A percentile compares a stretch with the other conserved stretches of the same genome.
Conservation (phyloP, 2,888 invertebrate genomes). For the Drosophila basisetae region DNA sequence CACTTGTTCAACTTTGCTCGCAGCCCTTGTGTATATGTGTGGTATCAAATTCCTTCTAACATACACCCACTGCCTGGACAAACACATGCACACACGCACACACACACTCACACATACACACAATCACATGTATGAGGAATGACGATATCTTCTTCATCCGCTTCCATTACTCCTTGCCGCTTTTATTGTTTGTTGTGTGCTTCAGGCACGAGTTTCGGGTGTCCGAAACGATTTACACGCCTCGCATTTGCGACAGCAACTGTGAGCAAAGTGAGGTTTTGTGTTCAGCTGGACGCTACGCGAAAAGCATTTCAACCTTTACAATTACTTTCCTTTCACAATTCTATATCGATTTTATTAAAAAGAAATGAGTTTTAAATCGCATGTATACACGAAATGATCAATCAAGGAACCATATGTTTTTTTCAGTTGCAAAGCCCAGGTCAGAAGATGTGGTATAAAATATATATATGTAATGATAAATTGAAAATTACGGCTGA, state of each 20-base stretch:
- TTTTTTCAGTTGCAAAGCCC: neutral
- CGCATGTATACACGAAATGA: neutral
- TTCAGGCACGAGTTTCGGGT: conserved; percentile 53
- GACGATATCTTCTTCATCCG: conserved; percentile 27
- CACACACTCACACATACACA: conserved; percentile 25
- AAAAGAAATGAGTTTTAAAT: neutral
- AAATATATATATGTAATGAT: neutral
- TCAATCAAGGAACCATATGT: neutral
- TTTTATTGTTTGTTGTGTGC: conserved; percentile 47
- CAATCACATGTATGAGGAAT: conserved; percentile 35
- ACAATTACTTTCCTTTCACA: neutral
- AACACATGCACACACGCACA: conserved; percentile 30
- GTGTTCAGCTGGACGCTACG: conserved; percentile 25
- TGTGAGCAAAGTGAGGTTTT: conserved; percentile 14
- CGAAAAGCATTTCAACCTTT: conserved; percentile 17
- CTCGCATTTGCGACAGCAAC: conserved; percentile 28
- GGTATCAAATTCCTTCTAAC: conserved; percentile 63
- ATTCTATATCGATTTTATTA: neutral
- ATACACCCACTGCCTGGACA: conserved; percentile 55
- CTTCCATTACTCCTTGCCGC: conserved; percentile 28
- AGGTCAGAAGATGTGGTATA: neutral
- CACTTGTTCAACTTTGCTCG: conserved; percentile 28
- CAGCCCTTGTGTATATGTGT: conserved; percentile 11
- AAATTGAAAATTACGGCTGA: neutral
- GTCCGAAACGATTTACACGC: conserved; percentile 74